These are phyloP conservation scores for Drosophila macrothrix DNA, from an alignment of 2,888 invertebrate genomes.

Conservation along the genomic window DNA sequence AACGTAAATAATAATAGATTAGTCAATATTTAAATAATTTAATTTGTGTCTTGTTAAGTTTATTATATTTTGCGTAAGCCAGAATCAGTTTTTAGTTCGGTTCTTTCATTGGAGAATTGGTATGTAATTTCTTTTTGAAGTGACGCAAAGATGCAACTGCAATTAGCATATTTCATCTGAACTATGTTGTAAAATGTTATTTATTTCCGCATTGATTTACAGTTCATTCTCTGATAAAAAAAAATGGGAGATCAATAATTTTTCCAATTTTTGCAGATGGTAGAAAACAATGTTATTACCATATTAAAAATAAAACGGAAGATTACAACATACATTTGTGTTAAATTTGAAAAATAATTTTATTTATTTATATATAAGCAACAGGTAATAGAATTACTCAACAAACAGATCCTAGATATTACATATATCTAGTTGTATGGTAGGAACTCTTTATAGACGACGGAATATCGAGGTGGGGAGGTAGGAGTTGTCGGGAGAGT, in stretches of 20 bases:
- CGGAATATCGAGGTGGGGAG: constrained; percentile 78
- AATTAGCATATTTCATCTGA: neutral
- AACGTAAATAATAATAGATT: neutral
- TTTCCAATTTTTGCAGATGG: neutral
- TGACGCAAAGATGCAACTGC: neutral
- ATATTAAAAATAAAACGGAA: neutral
- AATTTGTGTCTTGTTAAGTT: neutral
- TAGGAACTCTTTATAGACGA: constrained; percentile 57
- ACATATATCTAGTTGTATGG: constrained; percentile 6
- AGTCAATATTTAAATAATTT: neutral
- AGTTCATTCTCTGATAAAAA: neutral
- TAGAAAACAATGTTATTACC: neutral
- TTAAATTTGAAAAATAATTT: constrained; percentile 29
- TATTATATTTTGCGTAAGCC: neutral
- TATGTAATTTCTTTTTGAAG: neutral
- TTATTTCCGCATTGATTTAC: neutral
- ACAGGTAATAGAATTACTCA: constrained; percentile 59
- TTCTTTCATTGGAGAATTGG: neutral
- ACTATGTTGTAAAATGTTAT: neutral
- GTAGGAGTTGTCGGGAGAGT: constrained; percentile 67
- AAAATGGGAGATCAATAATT: no score
- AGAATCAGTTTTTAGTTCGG: neutral
- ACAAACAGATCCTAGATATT: constrained; percentile 45
- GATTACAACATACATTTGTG: neutral
- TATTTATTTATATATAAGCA: constrained; percentile 37